phyloP scores from a whole-genome alignment of 1,140 invertebrate species.

The Leguminivora glycinivorella region DNA sequence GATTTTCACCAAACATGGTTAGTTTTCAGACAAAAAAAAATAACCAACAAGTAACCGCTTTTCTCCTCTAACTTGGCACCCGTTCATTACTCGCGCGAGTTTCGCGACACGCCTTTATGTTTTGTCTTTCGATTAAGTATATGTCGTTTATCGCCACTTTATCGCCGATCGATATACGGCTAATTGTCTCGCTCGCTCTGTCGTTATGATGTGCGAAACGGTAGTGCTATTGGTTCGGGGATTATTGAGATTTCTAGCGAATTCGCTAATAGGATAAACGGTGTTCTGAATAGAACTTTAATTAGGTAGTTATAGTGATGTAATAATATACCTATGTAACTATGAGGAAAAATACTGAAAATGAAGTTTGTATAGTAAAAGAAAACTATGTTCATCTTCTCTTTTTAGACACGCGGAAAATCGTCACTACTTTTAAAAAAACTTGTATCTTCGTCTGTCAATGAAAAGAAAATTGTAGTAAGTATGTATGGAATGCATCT shows the following conservation, averaged over 20 bases:
- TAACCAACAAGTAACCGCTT: not conserved
- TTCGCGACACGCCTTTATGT: constrained; percentile 57
- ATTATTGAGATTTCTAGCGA: not conserved
- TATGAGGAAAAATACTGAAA: too few species aligned
- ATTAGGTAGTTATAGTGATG: not conserved
- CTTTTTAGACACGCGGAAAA: too few species aligned
- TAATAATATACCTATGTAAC: too few species aligned
- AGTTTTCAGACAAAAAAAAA: too few species aligned
- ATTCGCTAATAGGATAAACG: not conserved
- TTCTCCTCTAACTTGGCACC: constrained; percentile 36
- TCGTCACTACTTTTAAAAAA: too few species aligned
- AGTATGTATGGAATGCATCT: too few species aligned
- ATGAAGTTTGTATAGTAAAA: too few species aligned
- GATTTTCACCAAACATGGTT: too few species aligned
- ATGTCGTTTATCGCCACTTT: constrained; percentile 43
- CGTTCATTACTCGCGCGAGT: constrained; percentile 46
- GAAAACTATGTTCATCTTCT: too few species aligned
- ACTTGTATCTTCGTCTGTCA: too few species aligned
- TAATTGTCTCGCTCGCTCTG: constrained; percentile 27
- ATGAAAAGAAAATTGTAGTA: too few species aligned
- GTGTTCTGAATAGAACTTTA: not conserved
- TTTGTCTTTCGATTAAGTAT: constrained; percentile 62
- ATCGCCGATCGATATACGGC: constrained; percentile 16
- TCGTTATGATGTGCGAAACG: constrained; percentile 5
- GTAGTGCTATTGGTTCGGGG: not conserved